Evolutionary conservation across 2,797 vertebrate species (phyloP).

Genomic region (Sebastes aleutianus): DNA sequence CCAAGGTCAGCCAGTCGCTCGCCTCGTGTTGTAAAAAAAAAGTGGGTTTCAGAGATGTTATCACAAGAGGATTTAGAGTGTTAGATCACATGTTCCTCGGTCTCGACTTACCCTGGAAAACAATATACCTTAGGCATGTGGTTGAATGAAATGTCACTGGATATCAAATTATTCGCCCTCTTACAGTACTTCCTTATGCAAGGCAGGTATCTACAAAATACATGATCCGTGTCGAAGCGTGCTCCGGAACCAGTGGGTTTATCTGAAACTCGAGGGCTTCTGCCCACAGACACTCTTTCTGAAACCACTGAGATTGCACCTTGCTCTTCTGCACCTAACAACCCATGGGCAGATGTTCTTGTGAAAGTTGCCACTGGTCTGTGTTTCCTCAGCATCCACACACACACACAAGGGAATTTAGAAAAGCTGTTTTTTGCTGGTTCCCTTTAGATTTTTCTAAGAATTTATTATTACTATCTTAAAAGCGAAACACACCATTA

Average conservation of each 20-base stretch:
- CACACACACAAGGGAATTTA: not conserved
- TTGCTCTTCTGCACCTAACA: not conserved
- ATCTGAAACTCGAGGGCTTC: conserved; percentile 17
- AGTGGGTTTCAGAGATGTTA: conserved; percentile 42
- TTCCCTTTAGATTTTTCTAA: not conserved
- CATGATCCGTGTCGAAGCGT: not conserved
- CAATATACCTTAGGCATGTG: conserved; percentile 16
- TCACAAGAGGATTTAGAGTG: conserved; percentile 38
- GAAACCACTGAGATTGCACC: conserved; percentile 39
- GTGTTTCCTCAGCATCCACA: conserved; percentile 9
- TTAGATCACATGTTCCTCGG: conserved; percentile 30
- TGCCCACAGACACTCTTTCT: conserved; percentile 2
- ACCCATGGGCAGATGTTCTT: conserved; percentile 32
- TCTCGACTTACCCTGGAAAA: conserved; percentile 13
- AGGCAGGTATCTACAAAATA: not conserved
- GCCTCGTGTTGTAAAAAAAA: conserved; percentile 41
- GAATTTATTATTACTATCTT: not conserved
- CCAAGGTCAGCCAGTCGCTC: conserved; percentile 17
- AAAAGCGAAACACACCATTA: not conserved
- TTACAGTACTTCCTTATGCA: not conserved
- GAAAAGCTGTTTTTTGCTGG: not conserved
- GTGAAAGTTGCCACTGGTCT: conserved; percentile 1
- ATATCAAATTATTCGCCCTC: conserved; percentile 8
- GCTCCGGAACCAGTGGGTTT: not conserved
- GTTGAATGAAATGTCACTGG: conserved; percentile 30